Evolutionary conservation across 92 coral and sea anemone species (phyloP).

Genomic region (Galaxea fascicularis): DNA sequence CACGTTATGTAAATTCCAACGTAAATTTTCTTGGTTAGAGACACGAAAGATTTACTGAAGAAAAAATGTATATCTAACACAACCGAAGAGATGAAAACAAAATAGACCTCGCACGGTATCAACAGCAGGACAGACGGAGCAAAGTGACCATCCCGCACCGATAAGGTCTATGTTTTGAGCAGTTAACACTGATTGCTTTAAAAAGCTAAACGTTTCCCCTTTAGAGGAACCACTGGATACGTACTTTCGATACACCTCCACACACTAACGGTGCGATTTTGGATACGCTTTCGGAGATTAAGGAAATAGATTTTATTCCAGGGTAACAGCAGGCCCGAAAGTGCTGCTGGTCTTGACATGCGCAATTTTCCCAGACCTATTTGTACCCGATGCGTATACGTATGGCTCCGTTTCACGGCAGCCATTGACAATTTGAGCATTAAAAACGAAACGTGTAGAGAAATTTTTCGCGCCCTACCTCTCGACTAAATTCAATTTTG

Average conservation of each 20-base stretch:
- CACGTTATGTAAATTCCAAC: background rate
- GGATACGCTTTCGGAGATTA: background rate
- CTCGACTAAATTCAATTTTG: too few relatives aligned
- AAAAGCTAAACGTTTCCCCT: background rate
- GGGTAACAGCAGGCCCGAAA: background rate
- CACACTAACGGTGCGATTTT: background rate
- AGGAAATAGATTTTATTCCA: background rate
- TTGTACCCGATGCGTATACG: too few relatives aligned
- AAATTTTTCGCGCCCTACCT: too few relatives aligned
- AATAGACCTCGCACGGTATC: background rate
- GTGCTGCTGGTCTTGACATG: background rate
- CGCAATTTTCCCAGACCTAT: background rate
- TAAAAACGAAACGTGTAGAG: too few relatives aligned
- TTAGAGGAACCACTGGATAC: background rate
- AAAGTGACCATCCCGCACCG: background rate
- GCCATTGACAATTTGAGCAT: too few relatives aligned
- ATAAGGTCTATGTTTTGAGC: background rate
- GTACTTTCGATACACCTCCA: background rate
- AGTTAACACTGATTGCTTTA: background rate
- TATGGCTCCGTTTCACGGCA: too few relatives aligned
- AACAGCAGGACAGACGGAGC: background rate
- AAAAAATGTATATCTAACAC: background rate
- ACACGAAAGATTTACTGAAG: background rate
- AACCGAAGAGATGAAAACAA: background rate
- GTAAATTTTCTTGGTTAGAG: background rate